Conservation (phyloP, 2,888 invertebrate genomes). For the Labia minor region DNA sequence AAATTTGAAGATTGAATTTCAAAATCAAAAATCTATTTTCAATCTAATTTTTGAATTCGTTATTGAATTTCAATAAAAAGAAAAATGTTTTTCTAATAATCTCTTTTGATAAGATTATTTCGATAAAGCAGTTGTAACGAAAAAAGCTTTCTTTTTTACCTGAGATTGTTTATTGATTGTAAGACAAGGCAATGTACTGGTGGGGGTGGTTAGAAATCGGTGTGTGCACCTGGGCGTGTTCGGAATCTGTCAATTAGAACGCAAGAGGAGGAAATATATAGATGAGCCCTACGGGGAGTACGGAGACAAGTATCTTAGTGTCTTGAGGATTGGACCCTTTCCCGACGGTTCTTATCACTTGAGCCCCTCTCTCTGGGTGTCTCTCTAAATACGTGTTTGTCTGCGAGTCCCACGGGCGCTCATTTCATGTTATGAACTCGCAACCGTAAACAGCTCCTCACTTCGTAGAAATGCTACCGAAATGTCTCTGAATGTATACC, state of each 20-base stretch:
- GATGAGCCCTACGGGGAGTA: background rate
- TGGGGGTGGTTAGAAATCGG: background rate
- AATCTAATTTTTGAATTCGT: too few species aligned
- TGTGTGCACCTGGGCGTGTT: background rate
- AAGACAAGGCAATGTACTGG: too few species aligned
- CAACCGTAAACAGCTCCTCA: slow-evolving; percentile 1
- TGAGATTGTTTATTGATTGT: background rate
- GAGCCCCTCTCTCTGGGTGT: background rate
- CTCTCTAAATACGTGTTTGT: slow-evolving; percentile 13
- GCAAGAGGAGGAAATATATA: background rate
- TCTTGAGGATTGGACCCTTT: slow-evolving; percentile 13
- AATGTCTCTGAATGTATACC: background rate
- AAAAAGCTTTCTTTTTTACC: too few species aligned
- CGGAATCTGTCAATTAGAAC: background rate
- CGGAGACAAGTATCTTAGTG: background rate
- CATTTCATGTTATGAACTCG: background rate
- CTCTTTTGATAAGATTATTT: too few species aligned
- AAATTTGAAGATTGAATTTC: too few species aligned
- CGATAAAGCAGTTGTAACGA: background rate
- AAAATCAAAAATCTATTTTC: too few species aligned
- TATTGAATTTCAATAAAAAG: too few species aligned
- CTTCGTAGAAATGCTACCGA: background rate
- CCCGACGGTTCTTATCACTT: background rate
- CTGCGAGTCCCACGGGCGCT: slow-evolving; percentile 8
- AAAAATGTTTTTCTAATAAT: too few species aligned